A percentile compares a stretch with the other conserved stretches of the same genome.
These are phyloP conservation scores for Melopsittacus undulatus DNA, from an alignment of 2,797 vertebrate species.

Conservation along the genomic window DNA sequence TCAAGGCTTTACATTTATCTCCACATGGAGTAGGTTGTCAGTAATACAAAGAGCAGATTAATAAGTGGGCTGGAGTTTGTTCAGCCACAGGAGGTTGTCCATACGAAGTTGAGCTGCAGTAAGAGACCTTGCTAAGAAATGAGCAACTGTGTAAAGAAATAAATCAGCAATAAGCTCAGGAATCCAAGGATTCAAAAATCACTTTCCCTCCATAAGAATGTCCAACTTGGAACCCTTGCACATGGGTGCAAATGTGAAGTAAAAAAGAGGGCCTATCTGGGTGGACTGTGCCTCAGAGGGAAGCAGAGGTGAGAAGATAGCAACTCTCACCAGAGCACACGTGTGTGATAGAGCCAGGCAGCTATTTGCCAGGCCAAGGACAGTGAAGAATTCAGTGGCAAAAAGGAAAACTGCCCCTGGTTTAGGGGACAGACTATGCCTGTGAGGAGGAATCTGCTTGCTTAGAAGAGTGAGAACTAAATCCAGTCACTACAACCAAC, in stretches of 20 bases:
- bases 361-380: background rate
- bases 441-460: background rate
- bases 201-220: background rate
- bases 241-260: fast-evolving
- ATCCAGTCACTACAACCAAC: background rate
- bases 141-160: background rate
- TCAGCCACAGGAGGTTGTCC: background rate
- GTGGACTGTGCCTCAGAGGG: background rate
- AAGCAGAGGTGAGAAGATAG: background rate
- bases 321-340: background rate
- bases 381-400: background rate
- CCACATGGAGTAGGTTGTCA: background rate
- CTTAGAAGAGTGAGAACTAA: background rate
- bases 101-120: background rate
- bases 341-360: fast-evolving
- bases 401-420: background rate
- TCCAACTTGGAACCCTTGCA: background rate
- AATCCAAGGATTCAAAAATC: background rate
- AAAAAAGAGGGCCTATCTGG: fast-evolving
- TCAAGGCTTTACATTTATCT: background rate
- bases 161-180: background rate
- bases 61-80: background rate
- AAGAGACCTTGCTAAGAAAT: background rate
- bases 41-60: background rate
- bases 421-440: background rate